A percentile compares a stretch with the other conserved stretches of the same genome.
Conservation (phyloP, 1,140 invertebrate genomes). For the Xylocopa sonorina region DNA sequence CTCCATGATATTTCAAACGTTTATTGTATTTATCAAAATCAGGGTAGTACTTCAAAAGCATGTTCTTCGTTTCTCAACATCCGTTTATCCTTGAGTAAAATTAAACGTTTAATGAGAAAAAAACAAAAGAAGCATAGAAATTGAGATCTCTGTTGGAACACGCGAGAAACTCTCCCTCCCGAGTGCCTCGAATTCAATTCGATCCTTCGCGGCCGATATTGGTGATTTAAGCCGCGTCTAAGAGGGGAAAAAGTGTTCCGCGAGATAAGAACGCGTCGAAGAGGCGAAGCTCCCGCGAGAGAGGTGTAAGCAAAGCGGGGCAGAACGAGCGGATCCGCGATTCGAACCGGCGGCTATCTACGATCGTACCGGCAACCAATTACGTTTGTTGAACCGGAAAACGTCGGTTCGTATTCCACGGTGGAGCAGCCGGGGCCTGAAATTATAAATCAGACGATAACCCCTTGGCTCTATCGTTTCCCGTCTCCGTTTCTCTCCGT, state of each 20-base stretch:
- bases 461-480: constrained; percentile 65
- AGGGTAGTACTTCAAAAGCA: too few species aligned
- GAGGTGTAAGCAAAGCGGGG: neutral
- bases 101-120: too few species aligned
- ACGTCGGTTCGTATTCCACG: constrained; percentile 68
- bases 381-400: constrained; percentile 81
- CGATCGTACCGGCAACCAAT: constrained; percentile 78
- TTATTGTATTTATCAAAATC: too few species aligned
- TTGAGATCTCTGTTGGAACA: neutral
- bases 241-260: constrained; percentile 55
- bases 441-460: constrained; percentile 80
- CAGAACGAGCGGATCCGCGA: constrained; percentile 41
- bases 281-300: constrained; percentile 15
- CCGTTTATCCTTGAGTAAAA: too few species aligned
- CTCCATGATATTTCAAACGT: too few species aligned
- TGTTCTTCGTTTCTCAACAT: too few species aligned
- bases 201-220: constrained; percentile 55
- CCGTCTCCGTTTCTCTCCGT: constrained; percentile 27
- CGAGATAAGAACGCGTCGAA: constrained; percentile 52
- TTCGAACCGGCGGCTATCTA: constrained; percentile 71
- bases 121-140: neutral
- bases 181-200: constrained; percentile 40
- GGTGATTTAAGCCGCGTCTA: constrained; percentile 42
- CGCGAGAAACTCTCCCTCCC: neutral
- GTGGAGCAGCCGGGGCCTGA: constrained; percentile 66